Conservation (phyloP, 2,797 vertebrate genomes). For the Darevskia mixta region DNA sequence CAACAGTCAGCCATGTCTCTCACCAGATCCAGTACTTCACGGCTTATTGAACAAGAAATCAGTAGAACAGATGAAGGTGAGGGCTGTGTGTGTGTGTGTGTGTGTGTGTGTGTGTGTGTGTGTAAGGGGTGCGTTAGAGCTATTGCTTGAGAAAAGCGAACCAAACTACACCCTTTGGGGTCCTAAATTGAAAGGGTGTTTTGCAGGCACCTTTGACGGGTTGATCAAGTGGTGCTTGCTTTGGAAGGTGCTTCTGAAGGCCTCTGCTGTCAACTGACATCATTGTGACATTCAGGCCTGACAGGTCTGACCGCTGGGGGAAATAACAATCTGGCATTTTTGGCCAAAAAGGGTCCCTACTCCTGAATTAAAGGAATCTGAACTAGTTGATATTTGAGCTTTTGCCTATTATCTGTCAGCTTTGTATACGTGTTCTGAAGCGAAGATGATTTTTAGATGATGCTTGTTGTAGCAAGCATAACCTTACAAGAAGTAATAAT, state of each 20-base stretch:
- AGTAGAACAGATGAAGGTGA: conserved; percentile 93
- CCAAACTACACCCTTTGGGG: too few species aligned
- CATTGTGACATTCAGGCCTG: too few species aligned
- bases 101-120: not conserved
- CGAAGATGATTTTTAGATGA: not conserved
- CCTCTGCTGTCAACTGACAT: too few species aligned
- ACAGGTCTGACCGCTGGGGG: too few species aligned
- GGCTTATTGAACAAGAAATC: conserved; percentile 92
- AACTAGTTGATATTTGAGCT: not conserved
- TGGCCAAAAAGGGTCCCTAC: too few species aligned
- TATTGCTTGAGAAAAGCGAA: not conserved
- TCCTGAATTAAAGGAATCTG: not conserved
- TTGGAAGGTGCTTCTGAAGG: too few species aligned
- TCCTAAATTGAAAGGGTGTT: too few species aligned
- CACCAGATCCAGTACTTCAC: conserved; percentile 87
- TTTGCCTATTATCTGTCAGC: not conserved
- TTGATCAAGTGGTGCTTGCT: too few species aligned
- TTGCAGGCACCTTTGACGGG: too few species aligned
- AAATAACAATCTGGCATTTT: too few species aligned
- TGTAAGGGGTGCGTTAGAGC: not conserved
- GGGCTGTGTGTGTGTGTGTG: conserved; percentile 8
- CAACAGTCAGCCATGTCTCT: conserved; percentile 92
- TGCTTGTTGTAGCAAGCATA: not conserved
- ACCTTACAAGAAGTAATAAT: not conserved
- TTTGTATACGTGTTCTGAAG: not conserved